phyloP scores from a whole-genome alignment of 1,140 invertebrate genomes.

The Drosophila kurseongensis region DNA sequence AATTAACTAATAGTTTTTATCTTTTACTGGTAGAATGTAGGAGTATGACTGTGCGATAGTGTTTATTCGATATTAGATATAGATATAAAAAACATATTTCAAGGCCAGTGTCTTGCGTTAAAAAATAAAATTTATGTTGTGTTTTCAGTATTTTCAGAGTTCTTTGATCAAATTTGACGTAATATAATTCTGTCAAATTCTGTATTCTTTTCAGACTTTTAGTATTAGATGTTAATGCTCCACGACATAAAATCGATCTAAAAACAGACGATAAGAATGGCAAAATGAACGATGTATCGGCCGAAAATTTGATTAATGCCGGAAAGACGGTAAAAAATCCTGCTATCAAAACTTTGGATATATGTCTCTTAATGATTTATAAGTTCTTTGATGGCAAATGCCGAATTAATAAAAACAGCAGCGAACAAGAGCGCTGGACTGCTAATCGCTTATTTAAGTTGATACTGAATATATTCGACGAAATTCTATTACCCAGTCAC shows the following conservation, averaged over 20 bases:
- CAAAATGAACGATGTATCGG: conserved; percentile 75
- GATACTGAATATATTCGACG: conserved; percentile 88
- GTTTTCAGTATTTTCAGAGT: too few relatives aligned
- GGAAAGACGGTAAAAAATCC: conserved; percentile 67
- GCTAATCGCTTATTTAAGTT: conserved; percentile 77
- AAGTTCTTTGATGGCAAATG: conserved; percentile 85
- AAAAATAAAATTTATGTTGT: too few relatives aligned
- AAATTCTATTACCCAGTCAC: conserved; percentile 90
- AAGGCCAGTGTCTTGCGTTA: too few relatives aligned
- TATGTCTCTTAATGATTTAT: conserved; percentile 88
- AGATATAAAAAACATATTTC: too few relatives aligned
- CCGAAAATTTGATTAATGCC: conserved; percentile 2
- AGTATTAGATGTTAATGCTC: conserved; percentile 88
- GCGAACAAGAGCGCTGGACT: conserved; percentile 35
- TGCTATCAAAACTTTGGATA: conserved; percentile 87
- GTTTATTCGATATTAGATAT: too few relatives aligned
- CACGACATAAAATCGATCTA: conserved; percentile 86
- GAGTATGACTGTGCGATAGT: too few relatives aligned
- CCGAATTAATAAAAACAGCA: conserved; percentile 26
- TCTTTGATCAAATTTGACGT: too few relatives aligned
- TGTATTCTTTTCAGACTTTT: conserved; percentile 85
- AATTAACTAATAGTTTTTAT: too few relatives aligned
- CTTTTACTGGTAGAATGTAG: too few relatives aligned
- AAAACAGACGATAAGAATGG: conserved; percentile 83
- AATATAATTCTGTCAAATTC: not conserved